Conservation (phyloP, 2,113 vertebrate species). For the Thryonomys swinderianus region DNA sequence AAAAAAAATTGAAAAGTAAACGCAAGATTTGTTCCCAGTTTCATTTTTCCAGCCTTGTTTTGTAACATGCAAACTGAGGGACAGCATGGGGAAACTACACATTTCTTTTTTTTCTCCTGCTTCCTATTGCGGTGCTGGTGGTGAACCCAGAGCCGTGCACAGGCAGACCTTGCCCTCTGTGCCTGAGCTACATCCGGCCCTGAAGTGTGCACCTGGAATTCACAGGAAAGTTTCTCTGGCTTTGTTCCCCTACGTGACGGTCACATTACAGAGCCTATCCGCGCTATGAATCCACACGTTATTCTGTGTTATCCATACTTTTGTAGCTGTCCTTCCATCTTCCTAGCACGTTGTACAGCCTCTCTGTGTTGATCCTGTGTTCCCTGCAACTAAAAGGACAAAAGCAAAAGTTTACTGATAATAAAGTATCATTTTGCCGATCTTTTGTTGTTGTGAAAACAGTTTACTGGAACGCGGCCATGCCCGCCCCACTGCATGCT, state of each 20-base stretch:
- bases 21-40: neutral
- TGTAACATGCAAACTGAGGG: neutral
- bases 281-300: neutral
- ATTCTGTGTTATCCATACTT: conserved; percentile 80
- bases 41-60: neutral
- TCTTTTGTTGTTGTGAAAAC: neutral
- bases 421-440: neutral
- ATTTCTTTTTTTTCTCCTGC: neutral
- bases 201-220: neutral
- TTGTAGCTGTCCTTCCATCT: conserved; percentile 90
- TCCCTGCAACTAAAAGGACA: conserved; percentile 87
- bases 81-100: neutral
- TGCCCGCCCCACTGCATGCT: neutral
- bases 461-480: neutral
- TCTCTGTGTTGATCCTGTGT: conserved; percentile 83
- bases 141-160: too few relatives aligned
- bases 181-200: neutral
- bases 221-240: neutral
- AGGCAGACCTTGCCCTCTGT: neutral
- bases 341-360: conserved; percentile 79
- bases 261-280: neutral
- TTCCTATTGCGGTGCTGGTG: neutral
- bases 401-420: neutral
- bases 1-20: too few relatives aligned
- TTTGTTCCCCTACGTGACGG: neutral